Evolutionary conservation across 2,888 invertebrate species (phyloP), one percentile per base, ranked within the genome.

Genomic region (Cacoxenus indagator): DNA sequence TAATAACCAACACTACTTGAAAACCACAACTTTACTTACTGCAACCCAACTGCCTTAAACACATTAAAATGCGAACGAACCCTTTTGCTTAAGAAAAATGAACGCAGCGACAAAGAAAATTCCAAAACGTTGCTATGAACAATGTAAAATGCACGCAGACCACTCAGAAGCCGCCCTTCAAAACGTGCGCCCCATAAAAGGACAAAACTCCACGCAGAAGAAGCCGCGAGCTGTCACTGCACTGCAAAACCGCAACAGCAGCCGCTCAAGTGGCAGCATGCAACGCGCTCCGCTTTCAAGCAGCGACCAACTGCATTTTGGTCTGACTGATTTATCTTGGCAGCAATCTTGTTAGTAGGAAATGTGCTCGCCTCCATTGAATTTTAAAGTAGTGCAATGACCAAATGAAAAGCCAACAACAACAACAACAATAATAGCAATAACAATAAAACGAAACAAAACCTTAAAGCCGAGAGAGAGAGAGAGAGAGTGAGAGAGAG

Each of bases 311-410:
- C n/a, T n/a, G n/a, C n/a, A n/a, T n/a, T 37, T 5, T 37, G 37
- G 37, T 5, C 51, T 59, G 61, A 62, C 43, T 19, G 66, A 59
- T 45, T 26, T 62, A 54, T 62, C 65, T 45, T 14, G 29, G 37
- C 29, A 46, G 48, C 61, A 51, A 69, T 69, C 69, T 69, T 69
- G 69, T 69, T 69, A 66, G 65, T 62, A 45, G 54, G 45, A 46
- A 62, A 59, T 59, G 51, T 65, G 65, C 62, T 59, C 65, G 43
- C 64, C 57, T 46, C 31, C 68, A 64, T 55, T 55, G 67, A 57
- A 67, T 67, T 45, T 46, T 57, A 66, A 62, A 66, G 57, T 57
- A 57, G 65, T 55, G 61, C 61, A 62, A 14, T 45, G 61, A 27
- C 55, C 61, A 45, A 62, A 62, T 17, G 22, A 55, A 26, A 27